Evolutionary conservation across 2,888 invertebrate genomes (phyloP), one percentile per base, ranked within the genome.

Genomic region (Nemotelus pantherinus): DNA sequence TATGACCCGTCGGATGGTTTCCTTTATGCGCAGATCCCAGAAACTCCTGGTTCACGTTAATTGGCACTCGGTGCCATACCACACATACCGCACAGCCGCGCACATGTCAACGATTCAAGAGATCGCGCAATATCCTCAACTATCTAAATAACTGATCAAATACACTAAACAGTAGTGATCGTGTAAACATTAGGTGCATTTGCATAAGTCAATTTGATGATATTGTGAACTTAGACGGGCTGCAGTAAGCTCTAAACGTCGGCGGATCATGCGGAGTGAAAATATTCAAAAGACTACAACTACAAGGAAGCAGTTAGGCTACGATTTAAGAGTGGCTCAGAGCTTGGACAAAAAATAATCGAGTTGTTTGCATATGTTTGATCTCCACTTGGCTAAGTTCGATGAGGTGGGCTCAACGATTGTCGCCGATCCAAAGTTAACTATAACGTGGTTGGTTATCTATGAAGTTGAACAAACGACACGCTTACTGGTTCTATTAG

Each of bases 61-160:
- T 72, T 72, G 57, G 58, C 72, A 57, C 58, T 71, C 47, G 25
- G 25, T 25, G 25, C 25, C 25, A 1, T 25, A 25, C 25, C 25
- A 25, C 58, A 57, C 44, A 58, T 25, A 57, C 39, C 57, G 48
- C n/a, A 67, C 25, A 25, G 25, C 25, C 25, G 25, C 0, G 25
- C 25, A 25, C 25, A 25, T 25, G 48, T 48, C 67, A 44, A n/a
- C 4, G 57, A 25, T 57, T 57, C 25, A 57, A 57, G 43, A 63
- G 67, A 67, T 67, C 48, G 65, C 47, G 45, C 65, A 65, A 39
- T 67, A 67, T 67, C 39, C 55, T 25, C 3, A 57, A 72, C 43
- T 57, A 72, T 72, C 72, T 72, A 53, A 72, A 72, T 53, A 58
- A 47, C 58, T 58, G 72, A 72, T 72, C 72, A 72, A 72, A 72